These are phyloP conservation scores for Mormyrus iriodes DNA, from an alignment of 2,113 vertebrate genomes.

Conservation along the genomic window DNA sequence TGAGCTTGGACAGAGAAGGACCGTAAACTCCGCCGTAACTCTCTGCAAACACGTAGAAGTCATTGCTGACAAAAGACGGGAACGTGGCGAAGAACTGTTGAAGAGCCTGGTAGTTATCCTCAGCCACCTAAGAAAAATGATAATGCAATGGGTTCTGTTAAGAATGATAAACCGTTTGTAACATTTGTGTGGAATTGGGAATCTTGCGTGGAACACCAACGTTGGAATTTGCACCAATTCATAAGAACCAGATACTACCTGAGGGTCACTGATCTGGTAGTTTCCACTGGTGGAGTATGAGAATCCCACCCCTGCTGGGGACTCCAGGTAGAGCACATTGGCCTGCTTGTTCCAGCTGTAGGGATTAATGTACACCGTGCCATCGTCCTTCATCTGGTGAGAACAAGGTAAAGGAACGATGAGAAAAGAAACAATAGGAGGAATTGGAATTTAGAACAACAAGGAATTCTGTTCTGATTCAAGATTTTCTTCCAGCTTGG, in stretches of 20 bases:
- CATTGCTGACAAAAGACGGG: slow-evolving; percentile 32
- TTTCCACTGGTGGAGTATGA: slow-evolving; percentile 26
- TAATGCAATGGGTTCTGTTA: not conserved
- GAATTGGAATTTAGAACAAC: not conserved
- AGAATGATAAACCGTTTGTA: not conserved
- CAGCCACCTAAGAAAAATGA: slow-evolving; percentile 25
- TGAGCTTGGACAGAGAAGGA: slow-evolving; percentile 20
- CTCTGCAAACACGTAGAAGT: slow-evolving; percentile 39
- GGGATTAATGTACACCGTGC: slow-evolving; percentile 29
- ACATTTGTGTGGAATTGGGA: not conserved
- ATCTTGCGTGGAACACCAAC: not conserved
- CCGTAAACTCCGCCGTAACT: slow-evolving; percentile 26
- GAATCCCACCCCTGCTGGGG: slow-evolving; percentile 26
- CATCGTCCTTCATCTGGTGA: slow-evolving; percentile 25
- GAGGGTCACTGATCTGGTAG: slow-evolving; percentile 29
- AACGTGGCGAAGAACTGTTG: slow-evolving; percentile 39
- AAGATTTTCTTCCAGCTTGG: not conserved
- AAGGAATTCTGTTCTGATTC: not conserved
- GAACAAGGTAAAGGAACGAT: not conserved
- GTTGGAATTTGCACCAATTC: not conserved
- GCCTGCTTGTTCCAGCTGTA: slow-evolving; percentile 33
- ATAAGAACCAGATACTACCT: slow-evolving; percentile 15
- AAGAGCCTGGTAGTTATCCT: slow-evolving; percentile 36
- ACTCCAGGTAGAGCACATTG: slow-evolving; percentile 35
- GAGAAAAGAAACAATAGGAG: not conserved